Evolutionary conservation across 2,888 invertebrate genomes (phyloP).

Genomic region (Athetis lepigone): DNA sequence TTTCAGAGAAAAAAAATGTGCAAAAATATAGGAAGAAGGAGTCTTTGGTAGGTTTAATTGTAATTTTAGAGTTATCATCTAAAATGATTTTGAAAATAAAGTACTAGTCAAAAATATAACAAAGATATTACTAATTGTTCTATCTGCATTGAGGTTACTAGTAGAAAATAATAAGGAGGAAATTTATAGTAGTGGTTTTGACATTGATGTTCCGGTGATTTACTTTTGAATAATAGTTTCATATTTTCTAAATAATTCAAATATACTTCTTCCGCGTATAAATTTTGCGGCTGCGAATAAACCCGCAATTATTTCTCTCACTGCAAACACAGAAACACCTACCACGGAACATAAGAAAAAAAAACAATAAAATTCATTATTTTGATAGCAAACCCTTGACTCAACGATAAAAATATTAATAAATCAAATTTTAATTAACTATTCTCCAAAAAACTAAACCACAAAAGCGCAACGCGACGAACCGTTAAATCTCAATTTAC

Average conservation of each 20-base stretch:
- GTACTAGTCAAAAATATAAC: too few species aligned
- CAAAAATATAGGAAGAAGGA: neutral
- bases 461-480: conserved; percentile 85
- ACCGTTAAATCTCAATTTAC: conserved; percentile 88
- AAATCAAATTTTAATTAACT: conserved; percentile 90
- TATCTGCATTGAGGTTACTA: too few species aligned
- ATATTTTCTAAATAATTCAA: too few species aligned
- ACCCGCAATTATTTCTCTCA: neutral
- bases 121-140: too few species aligned
- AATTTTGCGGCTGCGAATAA: neutral
- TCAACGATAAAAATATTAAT: conserved; percentile 81
- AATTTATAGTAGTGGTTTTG: too few species aligned
- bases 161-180: too few species aligned
- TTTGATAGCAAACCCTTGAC: conserved; percentile 79
- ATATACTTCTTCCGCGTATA: neutral
- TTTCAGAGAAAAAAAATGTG: conserved; percentile 1
- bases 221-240: neutral
- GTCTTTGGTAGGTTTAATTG: too few species aligned
- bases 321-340: neutral
- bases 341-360: conserved; percentile 13
- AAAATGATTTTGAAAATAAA: too few species aligned
- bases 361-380: conserved; percentile 61
- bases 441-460: conserved; percentile 83
- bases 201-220: too few species aligned
- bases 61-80: too few species aligned